These are phyloP conservation scores for Netelia virgata DNA, from an alignment of 2,888 invertebrate genomes.

Conservation along the genomic window DNA sequence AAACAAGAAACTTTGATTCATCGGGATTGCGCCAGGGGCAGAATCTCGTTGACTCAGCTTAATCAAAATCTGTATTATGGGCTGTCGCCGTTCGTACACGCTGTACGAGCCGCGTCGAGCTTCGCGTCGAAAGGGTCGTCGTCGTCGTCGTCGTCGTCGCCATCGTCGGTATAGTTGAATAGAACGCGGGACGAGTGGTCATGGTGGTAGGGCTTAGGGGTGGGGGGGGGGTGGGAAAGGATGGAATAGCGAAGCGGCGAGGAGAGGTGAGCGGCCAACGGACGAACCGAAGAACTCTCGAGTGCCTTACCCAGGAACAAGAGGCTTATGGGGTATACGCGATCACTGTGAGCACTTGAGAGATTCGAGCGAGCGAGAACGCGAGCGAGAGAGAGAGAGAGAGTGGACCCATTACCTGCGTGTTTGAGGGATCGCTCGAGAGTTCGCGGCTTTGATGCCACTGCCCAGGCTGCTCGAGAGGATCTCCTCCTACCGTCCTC, in stretches of 20 bases:
- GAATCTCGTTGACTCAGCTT: conserved; percentile 69
- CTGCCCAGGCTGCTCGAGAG: conserved; percentile 76
- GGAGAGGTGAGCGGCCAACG: conserved; percentile 32
- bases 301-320: conserved; percentile 45
- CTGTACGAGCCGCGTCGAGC: too few relatives aligned
- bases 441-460: conserved; percentile 78
- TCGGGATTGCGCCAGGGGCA: neutral
- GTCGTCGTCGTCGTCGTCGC: too few relatives aligned
- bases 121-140: too few relatives aligned
- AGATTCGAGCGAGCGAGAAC: neutral
- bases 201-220: conserved; percentile 37
- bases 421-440: conserved; percentile 78
- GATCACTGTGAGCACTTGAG: conserved; percentile 69
- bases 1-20: conserved; percentile 56
- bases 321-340: conserved; percentile 51
- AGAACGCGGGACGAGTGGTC: conserved; percentile 48
- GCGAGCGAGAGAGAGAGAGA: neutral
- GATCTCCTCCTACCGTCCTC: conserved; percentile 64
- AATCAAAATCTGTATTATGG: conserved; percentile 75
- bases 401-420: conserved; percentile 78
- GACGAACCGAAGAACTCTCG: conserved; percentile 55
- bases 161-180: conserved; percentile 17
- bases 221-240: conserved; percentile 31
- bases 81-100: neutral
- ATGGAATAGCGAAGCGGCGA: too few relatives aligned